Evolutionary conservation across 1,140 invertebrate species (phyloP).

Genomic region (Aphis craccivora): DNA sequence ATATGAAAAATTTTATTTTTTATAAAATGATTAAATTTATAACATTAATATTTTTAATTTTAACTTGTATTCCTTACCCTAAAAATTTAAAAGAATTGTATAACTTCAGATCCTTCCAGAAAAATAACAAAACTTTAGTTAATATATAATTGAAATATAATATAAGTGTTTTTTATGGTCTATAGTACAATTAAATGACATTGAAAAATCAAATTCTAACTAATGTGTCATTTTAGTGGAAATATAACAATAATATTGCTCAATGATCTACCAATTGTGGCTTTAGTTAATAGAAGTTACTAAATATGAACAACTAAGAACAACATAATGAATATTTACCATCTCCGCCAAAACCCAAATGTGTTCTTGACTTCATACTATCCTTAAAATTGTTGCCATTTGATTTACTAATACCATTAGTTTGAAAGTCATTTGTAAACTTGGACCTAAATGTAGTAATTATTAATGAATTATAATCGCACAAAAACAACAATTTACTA

Average conservation of each 20-base stretch:
- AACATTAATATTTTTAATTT: too few relatives aligned
- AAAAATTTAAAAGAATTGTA: background rate
- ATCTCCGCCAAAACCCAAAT: constrained; percentile 52
- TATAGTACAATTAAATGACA: background rate
- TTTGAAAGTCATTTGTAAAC: constrained; percentile 43
- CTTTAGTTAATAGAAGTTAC: background rate
- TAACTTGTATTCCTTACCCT: too few relatives aligned
- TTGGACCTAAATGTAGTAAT: constrained; percentile 3
- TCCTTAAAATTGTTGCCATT: constrained; percentile 49
- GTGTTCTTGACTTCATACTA: constrained; percentile 39
- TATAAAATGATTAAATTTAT: too few relatives aligned
- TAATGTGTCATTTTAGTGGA: background rate
- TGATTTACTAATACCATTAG: constrained; percentile 15
- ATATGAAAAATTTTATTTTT: too few relatives aligned
- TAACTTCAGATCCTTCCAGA: background rate
- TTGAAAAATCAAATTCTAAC: background rate
- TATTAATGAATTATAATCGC: background rate
- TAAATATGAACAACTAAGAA: background rate
- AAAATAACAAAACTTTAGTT: background rate
- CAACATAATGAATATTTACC: constrained; percentile 13
- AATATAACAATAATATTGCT: constrained; percentile 5
- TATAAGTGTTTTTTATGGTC: background rate
- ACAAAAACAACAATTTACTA: background rate
- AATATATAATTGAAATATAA: background rate
- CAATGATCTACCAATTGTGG: background rate